phyloP scores from a whole-genome alignment of 2,113 vertebrate species.

The Tamias sibiricus region DNA sequence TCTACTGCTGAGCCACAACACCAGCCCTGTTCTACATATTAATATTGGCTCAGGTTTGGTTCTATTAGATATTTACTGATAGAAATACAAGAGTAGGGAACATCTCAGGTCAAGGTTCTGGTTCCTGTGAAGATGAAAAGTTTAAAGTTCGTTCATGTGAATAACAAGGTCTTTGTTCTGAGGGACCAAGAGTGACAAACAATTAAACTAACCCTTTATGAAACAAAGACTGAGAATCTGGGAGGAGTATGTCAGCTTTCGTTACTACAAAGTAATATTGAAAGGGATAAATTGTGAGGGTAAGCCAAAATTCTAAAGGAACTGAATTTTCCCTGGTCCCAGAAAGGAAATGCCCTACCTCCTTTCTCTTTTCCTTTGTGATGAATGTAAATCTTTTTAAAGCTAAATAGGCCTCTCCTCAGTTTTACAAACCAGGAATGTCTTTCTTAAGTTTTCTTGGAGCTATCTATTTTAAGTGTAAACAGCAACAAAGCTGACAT shows the following conservation, averaged over 20 bases:
- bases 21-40: too few species aligned
- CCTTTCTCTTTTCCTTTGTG: neutral
- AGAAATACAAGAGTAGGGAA: too few species aligned
- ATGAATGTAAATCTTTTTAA: neutral
- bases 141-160: neutral
- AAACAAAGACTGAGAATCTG: neutral
- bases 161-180: neutral
- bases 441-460: neutral
- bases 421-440: neutral
- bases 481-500: neutral
- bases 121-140: neutral
- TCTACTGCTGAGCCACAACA: too few species aligned
- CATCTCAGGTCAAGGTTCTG: too few species aligned
- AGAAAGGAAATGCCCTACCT: neutral
- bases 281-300: neutral
- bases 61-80: too few species aligned
- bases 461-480: neutral
- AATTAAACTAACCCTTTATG: neutral
- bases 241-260: neutral
- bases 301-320: neutral
- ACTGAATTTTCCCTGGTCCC: neutral
- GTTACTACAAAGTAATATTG: neutral
- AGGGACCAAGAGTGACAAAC: neutral
- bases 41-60: neutral
- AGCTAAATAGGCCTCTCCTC: neutral